Evolutionary conservation across 2,113 vertebrate species (phyloP).

Genomic region (Platysteira castanea): DNA sequence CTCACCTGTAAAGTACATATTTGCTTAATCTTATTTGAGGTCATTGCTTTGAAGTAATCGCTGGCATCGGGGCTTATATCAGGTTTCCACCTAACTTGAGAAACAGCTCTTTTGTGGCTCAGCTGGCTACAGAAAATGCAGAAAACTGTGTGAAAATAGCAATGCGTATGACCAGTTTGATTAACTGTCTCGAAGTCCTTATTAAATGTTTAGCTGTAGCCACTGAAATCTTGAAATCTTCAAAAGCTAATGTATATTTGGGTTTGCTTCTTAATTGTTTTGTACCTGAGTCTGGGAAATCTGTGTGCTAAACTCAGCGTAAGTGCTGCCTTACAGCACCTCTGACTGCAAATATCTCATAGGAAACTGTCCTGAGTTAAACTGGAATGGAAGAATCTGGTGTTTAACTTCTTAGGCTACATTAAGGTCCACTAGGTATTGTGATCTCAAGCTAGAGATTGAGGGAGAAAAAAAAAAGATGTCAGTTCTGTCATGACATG

Average conservation of each 20-base stretch:
- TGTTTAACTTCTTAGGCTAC: neutral
- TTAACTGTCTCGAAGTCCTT: neutral
- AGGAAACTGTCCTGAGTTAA: neutral
- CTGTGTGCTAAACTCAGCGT: neutral
- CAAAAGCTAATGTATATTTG: neutral
- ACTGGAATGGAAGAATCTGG: neutral
- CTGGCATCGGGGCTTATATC: neutral
- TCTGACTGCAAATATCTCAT: neutral
- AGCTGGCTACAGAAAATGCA: neutral
- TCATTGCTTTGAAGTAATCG: neutral
- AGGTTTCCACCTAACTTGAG: neutral
- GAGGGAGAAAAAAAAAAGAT: neutral
- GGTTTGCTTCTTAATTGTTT: neutral
- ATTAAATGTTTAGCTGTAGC: neutral
- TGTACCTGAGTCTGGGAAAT: neutral
- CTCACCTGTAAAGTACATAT: neutral
- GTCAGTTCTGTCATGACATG: neutral
- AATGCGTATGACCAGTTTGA: neutral
- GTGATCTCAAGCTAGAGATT: neutral
- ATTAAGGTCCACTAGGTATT: neutral
- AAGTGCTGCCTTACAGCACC: neutral
- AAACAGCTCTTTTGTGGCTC: neutral
- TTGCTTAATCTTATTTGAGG: neutral
- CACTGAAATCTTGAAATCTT: neutral
- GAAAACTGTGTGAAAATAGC: neutral